Conservation (phyloP, 1,140 invertebrate species). For the Drosophila kurseongensis region DNA sequence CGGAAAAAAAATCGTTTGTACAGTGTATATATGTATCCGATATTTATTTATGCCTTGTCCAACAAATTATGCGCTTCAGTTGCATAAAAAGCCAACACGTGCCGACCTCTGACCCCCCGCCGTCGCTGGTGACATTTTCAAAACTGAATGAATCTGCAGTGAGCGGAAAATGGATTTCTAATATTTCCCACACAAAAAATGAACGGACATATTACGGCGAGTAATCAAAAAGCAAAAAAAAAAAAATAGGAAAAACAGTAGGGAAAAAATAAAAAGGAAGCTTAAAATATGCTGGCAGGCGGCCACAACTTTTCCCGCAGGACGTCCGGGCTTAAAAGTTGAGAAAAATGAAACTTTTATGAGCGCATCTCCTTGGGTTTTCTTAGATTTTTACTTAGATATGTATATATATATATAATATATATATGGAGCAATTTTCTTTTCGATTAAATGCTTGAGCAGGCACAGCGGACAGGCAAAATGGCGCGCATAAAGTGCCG, state of each 20-base stretch:
- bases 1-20: slow-evolving; percentile 26
- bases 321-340: slow-evolving; percentile 84
- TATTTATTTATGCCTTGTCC: slow-evolving; percentile 82
- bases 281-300: slow-evolving; percentile 73
- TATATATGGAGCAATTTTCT: slow-evolving; percentile 58
- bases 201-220: slow-evolving; percentile 20
- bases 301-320: slow-evolving; percentile 70
- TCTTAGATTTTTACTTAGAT: slow-evolving; percentile 13
- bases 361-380: slow-evolving; percentile 42
- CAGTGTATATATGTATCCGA: slow-evolving; percentile 63
- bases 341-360: slow-evolving; percentile 84
- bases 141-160: slow-evolving; percentile 81
- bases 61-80: slow-evolving; percentile 80
- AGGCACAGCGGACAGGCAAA: slow-evolving; percentile 51
- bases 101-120: slow-evolving; percentile 30
- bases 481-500: slow-evolving; percentile 65
- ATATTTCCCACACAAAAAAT: slow-evolving; percentile 62
- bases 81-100: slow-evolving; percentile 80
- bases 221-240: slow-evolving; percentile 21
- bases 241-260: slow-evolving; percentile 9
- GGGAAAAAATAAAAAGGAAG: slow-evolving; percentile 14
- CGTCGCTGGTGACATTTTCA: slow-evolving; percentile 61
- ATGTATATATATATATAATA: slow-evolving; percentile 13
- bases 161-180: slow-evolving; percentile 84
- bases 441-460: slow-evolving; percentile 83